Evolutionary conservation across 1,140 invertebrate genomes (phyloP).

Genomic region (Melitaea cinxia): DNA sequence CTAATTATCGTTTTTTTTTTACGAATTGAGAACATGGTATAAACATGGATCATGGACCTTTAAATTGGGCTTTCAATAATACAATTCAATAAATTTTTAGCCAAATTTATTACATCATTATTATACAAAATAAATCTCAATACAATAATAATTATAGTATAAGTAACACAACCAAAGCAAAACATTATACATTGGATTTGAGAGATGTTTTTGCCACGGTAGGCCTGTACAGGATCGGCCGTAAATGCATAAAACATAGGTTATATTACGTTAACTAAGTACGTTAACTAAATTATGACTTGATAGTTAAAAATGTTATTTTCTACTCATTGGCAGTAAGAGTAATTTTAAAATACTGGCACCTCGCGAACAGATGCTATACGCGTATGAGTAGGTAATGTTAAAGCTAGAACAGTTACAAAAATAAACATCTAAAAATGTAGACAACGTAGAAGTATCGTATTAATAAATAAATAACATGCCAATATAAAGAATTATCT

Average conservation of each 20-base stretch:
- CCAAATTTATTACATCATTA: constrained; percentile 79
- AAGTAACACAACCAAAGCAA: constrained; percentile 81
- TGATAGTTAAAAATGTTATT: constrained; percentile 48
- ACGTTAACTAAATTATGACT: constrained; percentile 62
- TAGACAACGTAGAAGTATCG: constrained; percentile 53
- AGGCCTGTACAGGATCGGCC: constrained; percentile 50
- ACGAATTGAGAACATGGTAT: too few species aligned
- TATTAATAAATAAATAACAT: constrained; percentile 38
- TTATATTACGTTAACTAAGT: constrained; percentile 51
- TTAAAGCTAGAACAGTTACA: constrained; percentile 58
- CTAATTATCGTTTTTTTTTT: too few species aligned
- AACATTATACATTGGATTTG: constrained; percentile 76
- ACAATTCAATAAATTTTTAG: constrained; percentile 57
- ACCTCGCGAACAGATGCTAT: constrained; percentile 17
- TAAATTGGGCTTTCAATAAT: neutral
- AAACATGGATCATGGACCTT: too few species aligned
- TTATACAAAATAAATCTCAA: constrained; percentile 81
- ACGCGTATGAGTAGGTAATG: constrained; percentile 15
- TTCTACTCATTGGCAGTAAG: constrained; percentile 65
- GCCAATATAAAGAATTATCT: constrained; percentile 5
- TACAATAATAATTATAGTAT: constrained; percentile 78
- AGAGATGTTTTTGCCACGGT: constrained; percentile 61
- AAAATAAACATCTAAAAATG: constrained; percentile 70
- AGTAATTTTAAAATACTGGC: constrained; percentile 32
- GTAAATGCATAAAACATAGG: constrained; percentile 72